These are phyloP conservation scores for Blastomussa wellsi DNA, from an alignment of 92 coral and sea anemone genomes.

Conservation along the genomic window DNA sequence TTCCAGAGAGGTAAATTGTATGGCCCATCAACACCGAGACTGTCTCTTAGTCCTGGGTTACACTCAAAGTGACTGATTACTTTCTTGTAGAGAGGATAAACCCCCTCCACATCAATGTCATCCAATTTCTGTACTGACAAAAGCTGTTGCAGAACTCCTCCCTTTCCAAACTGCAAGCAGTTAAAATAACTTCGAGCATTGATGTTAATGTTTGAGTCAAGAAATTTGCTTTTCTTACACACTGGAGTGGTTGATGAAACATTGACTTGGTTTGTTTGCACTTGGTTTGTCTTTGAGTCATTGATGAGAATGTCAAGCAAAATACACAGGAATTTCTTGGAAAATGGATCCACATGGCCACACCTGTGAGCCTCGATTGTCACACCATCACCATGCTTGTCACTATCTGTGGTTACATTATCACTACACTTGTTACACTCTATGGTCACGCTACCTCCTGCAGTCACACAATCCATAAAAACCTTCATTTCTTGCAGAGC, in stretches of 20 bases:
- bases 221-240: conserved; percentile 30
- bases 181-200: not conserved
- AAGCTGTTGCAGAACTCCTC: conserved; percentile 78
- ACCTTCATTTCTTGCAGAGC: conserved; percentile 16
- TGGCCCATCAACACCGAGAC: conserved; percentile 65
- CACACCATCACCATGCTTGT: not conserved
- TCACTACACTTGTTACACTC: not conserved
- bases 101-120: conserved; percentile 76
- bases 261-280: not conserved
- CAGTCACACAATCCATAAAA: not conserved
- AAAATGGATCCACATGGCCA: conserved; percentile 47
- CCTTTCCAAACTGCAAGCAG: conserved; percentile 52
- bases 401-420: not conserved
- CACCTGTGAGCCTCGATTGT: conserved; percentile 43
- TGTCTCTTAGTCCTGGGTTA: conserved; percentile 49
- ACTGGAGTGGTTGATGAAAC: not conserved
- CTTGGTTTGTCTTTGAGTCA: conserved; percentile 64
- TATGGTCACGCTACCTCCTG: not conserved
- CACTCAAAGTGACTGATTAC: conserved; percentile 46
- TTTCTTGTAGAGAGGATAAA: conserved; percentile 55
- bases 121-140: conserved; percentile 78
- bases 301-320: conserved; percentile 74
- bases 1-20: conserved; percentile 59
- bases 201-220: not conserved
- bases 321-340: conserved; percentile 55